Evolutionary conservation across 1,140 invertebrate genomes (phyloP).

Genomic region (Atopsyche davidsoni): DNA sequence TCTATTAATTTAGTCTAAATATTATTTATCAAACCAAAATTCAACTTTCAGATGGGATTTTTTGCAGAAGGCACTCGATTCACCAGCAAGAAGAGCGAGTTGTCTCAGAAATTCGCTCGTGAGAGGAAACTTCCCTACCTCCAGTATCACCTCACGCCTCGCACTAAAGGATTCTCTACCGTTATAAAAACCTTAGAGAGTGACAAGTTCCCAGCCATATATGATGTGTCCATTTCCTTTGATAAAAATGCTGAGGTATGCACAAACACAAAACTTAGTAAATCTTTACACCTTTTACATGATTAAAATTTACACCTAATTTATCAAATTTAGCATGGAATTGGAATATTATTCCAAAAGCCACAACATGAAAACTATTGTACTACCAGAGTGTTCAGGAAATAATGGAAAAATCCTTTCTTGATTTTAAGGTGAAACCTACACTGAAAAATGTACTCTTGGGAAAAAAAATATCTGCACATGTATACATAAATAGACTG

Average conservation of each 20-base stretch:
- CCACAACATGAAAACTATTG: too few relatives aligned
- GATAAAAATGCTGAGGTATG: slow-evolving; percentile 55
- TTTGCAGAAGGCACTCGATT: slow-evolving; percentile 94
- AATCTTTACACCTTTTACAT: too few relatives aligned
- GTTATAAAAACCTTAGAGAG: slow-evolving; percentile 65
- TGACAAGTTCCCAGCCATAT: slow-evolving; percentile 76
- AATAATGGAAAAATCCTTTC: too few relatives aligned
- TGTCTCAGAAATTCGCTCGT: slow-evolving; percentile 80
- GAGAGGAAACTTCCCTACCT: slow-evolving; percentile 78
- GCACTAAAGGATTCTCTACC: slow-evolving; percentile 84
- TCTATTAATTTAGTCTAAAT: too few relatives aligned
- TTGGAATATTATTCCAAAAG: too few relatives aligned
- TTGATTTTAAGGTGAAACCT: slow-evolving; percentile 52
- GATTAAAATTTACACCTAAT: too few relatives aligned
- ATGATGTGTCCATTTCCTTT: slow-evolving; percentile 79
- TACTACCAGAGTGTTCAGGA: too few relatives aligned
- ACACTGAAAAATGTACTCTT: slow-evolving; percentile 78
- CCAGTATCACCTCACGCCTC: slow-evolving; percentile 87
- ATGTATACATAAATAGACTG: slow-evolving; percentile 78
- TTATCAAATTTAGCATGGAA: too few relatives aligned
- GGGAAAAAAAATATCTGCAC: slow-evolving; percentile 66
- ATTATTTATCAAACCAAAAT: too few relatives aligned
- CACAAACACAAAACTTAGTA: too few relatives aligned
- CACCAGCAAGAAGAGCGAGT: slow-evolving; percentile 79
- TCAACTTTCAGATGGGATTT: slow-evolving; percentile 71